Percentiles rank a stretch among this genome's conserved stretches.
phyloP scores from a whole-genome alignment of 2,888 invertebrate species.

The Brassicogethes aeneus region DNA sequence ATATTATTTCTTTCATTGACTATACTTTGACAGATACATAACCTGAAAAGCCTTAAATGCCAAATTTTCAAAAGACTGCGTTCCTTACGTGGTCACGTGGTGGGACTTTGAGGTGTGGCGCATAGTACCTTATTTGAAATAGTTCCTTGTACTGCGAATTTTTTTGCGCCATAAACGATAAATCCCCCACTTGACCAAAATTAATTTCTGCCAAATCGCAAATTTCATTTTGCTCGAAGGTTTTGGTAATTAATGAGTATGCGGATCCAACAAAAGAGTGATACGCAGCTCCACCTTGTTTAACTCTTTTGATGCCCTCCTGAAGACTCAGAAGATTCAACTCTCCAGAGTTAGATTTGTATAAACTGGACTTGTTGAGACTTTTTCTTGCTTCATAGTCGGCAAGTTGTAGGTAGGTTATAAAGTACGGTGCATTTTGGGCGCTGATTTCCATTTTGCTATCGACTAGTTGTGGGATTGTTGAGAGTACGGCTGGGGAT shows the following conservation, averaged over 20 bases:
- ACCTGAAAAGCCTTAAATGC: no score
- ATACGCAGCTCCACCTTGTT: conserved; percentile 45
- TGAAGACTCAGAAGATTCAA: conserved; percentile 15
- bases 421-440: conserved; percentile 44
- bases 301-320: conserved; percentile 39
- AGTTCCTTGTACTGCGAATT: conserved; percentile 33
- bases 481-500: conserved; percentile 44
- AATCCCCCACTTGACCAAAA: conserved; percentile 25
- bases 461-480: conserved; percentile 43
- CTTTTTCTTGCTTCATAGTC: conserved; percentile 19
- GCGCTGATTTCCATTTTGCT: conserved; percentile 43
- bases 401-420: conserved; percentile 31
- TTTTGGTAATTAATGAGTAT: conserved; percentile 33
- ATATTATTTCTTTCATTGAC: neutral
- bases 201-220: conserved; percentile 41
- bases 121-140: conserved; percentile 29
- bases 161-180: conserved; percentile 35
- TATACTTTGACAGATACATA: no score
- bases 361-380: conserved; percentile 21
- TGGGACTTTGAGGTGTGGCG: no score
- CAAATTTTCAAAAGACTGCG: no score
- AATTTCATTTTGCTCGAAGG: conserved; percentile 40
- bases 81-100: no score
- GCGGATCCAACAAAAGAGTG: conserved; percentile 43
- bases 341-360: conserved; percentile 11